Percentiles rank a stretch among this genome's conserved stretches.
phyloP scores from a whole-genome alignment of 2,113 vertebrate species.

The Crypturellus undulatus region DNA sequence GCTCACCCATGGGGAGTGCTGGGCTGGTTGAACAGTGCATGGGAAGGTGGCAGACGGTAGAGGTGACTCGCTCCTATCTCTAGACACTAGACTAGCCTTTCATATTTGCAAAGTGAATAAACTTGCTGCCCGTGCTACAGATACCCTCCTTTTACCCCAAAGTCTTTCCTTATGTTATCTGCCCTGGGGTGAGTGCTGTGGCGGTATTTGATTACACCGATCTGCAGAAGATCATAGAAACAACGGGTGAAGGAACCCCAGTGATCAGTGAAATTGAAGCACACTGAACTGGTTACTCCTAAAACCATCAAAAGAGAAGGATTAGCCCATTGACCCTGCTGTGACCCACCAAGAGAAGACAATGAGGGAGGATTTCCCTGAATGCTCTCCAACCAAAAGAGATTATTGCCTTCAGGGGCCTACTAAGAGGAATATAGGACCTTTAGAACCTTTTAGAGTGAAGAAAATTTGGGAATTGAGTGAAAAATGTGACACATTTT shows the following conservation, averaged over 20 bases:
- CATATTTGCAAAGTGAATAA: not conserved
- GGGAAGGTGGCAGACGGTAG: not conserved
- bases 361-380: not conserved
- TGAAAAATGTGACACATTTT: not conserved
- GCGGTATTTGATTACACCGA: not conserved
- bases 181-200: not conserved
- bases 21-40: not conserved
- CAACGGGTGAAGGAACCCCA: not conserved
- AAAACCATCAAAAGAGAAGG: not conserved
- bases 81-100: not conserved
- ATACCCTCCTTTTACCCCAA: not conserved
- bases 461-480: not conserved
- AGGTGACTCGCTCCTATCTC: not conserved
- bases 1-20: rapidly evolving
- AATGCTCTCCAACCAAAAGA: rapidly evolving
- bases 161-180: not conserved
- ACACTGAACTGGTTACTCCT: not conserved
- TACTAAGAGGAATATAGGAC: rapidly evolving
- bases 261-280: rapidly evolving
- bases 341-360: not conserved
- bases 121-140: not conserved
- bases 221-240: not conserved
- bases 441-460: too few species aligned
- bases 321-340: not conserved
- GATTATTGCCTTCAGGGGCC: not conserved